Conservation (phyloP, 1,140 invertebrate species). For the Arctopsyche grandis region DNA sequence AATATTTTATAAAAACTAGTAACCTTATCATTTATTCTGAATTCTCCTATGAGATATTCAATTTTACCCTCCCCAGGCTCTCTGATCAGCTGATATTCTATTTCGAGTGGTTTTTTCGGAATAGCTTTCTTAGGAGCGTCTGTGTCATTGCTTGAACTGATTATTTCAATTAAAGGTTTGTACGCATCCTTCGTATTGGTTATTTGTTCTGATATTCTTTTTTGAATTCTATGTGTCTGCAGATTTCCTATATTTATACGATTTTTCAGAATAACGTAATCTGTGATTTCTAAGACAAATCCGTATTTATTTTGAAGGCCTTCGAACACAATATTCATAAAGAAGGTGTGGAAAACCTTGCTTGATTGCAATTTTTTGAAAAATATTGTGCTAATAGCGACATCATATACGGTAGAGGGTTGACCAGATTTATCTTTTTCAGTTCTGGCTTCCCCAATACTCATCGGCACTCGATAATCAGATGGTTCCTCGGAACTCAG, state of each 20-base stretch:
- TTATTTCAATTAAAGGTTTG: slow-evolving; percentile 68
- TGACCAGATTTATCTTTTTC: slow-evolving; percentile 82
- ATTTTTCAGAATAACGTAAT: slow-evolving; percentile 70
- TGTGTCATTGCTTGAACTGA: slow-evolving; percentile 57
- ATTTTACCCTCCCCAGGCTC: slow-evolving; percentile 62
- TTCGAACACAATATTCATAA: slow-evolving; percentile 79
- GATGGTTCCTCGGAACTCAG: slow-evolving; percentile 77
- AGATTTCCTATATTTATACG: slow-evolving; percentile 76
- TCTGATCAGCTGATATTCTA: slow-evolving; percentile 64
- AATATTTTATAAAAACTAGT: slow-evolving; percentile 57
- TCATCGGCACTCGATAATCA: slow-evolving; percentile 86
- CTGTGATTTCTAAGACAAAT: slow-evolving; percentile 71
- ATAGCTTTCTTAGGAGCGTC: slow-evolving; percentile 52
- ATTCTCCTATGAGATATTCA: slow-evolving; percentile 66
- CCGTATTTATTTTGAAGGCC: slow-evolving; percentile 80
- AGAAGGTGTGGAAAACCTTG: slow-evolving; percentile 78
- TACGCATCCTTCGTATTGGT: slow-evolving; percentile 50
- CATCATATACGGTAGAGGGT: slow-evolving; percentile 77
- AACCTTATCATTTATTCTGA: slow-evolving; percentile 68
- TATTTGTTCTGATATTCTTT: slow-evolving; percentile 68
- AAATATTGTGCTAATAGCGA: slow-evolving; percentile 80
- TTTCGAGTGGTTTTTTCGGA: slow-evolving; percentile 43
- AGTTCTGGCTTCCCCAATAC: slow-evolving; percentile 81
- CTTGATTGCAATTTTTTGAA: slow-evolving; percentile 75
- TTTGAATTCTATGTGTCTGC: slow-evolving; percentile 77